Percentiles rank a stretch among this genome's conserved stretches.
Conservation (phyloP, 2,113 vertebrate species). For the Brachirus orientalis region DNA sequence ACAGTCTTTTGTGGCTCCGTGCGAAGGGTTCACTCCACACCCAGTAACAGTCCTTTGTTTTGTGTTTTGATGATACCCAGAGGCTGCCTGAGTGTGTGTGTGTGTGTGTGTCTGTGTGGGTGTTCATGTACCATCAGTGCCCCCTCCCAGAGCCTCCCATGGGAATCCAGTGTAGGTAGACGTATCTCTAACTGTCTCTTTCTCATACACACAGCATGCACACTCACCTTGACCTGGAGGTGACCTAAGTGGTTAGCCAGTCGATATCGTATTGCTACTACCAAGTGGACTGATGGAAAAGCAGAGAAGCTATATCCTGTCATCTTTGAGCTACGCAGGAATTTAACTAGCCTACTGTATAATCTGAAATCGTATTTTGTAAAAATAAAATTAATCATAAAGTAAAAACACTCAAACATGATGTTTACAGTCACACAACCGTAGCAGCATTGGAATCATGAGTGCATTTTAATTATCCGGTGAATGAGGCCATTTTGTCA, state of each 20-base stretch:
- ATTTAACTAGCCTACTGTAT: no score
- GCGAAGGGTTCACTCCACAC: conserved; percentile 40
- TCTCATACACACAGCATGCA: conserved; percentile 11
- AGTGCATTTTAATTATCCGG: no score
- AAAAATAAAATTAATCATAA: no score
- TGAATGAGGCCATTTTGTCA: no score
- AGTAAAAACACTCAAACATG: no score
- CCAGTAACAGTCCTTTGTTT: conserved; percentile 57
- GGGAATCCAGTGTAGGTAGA: no score
- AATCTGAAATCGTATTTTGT: no score
- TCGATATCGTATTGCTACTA: background rate
- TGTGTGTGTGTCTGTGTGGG: conserved; percentile 7
- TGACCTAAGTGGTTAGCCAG: conserved; percentile 35
- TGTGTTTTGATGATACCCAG: conserved; percentile 58
- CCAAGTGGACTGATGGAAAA: no score
- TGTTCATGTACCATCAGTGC: conserved; percentile 2
- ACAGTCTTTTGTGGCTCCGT: conserved; percentile 35
- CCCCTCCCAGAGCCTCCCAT: conserved; percentile 36
- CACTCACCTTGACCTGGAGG: conserved; percentile 48
- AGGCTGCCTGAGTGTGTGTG: conserved; percentile 28
- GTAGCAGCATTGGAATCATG: no score
- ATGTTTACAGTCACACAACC: no score
- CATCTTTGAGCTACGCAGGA: no score
- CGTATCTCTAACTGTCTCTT: conserved; percentile 5
- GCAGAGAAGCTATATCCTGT: no score